Conservation (phyloP, 2,888 invertebrate genomes). For the Peribatodes rhomboidaria region DNA sequence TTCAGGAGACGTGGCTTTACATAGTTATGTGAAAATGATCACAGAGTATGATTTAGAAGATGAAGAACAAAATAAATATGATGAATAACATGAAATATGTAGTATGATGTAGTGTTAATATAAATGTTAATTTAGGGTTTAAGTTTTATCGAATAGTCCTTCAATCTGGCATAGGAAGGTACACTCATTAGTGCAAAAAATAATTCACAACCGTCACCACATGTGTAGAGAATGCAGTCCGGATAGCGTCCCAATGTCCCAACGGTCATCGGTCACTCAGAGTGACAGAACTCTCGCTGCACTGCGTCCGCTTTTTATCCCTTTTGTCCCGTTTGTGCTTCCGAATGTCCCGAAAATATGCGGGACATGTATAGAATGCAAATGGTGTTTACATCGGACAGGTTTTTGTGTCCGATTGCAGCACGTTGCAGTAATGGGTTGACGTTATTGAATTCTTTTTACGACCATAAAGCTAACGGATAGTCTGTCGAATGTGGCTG, state of each 20-base stretch:
- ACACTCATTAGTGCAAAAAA: background rate
- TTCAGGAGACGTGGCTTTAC: no score
- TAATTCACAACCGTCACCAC: background rate
- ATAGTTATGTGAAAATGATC: no score
- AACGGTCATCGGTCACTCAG: slow-evolving; percentile 28
- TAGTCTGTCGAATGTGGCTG: slow-evolving; percentile 4
- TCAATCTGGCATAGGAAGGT: background rate
- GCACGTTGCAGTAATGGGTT: slow-evolving; percentile 24
- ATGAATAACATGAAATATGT: no score
- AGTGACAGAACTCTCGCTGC: slow-evolving; percentile 28
- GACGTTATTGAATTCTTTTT: slow-evolving; percentile 33
- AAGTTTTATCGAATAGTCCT: no score
- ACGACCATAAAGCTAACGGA: slow-evolving; percentile 16
- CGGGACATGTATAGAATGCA: slow-evolving; percentile 28
- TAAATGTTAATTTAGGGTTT: no score
- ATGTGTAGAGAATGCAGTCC: slow-evolving; percentile 3
- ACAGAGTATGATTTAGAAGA: no score
- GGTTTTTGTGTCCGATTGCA: slow-evolving; percentile 23
- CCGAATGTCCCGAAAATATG: slow-evolving; percentile 26
- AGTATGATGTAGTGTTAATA: no score
- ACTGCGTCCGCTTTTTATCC: slow-evolving; percentile 1
- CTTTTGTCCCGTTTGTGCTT: slow-evolving; percentile 8
- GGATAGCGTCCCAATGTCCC: background rate
- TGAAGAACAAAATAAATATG: no score
- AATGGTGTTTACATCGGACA: slow-evolving; percentile 30